Conservation (phyloP, 2,888 invertebrate species). For the Amblyteles armatorius region DNA sequence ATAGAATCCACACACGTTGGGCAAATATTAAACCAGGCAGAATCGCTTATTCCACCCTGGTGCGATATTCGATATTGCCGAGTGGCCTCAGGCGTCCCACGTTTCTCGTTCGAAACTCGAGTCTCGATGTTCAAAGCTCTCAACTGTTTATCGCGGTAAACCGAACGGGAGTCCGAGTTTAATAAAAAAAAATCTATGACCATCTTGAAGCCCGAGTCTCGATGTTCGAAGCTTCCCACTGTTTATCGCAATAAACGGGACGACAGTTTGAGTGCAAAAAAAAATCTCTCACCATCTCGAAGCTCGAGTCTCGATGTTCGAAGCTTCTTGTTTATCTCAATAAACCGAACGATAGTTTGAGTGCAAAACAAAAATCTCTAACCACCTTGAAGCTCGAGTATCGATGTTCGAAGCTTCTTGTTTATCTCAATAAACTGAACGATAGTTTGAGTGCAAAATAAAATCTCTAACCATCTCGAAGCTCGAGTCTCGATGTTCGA, state of each 20-base stretch:
- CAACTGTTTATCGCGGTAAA: constrained; percentile 1
- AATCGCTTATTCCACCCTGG: constrained; percentile 46
- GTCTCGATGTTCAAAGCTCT: constrained; percentile 27
- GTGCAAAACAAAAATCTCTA: background rate
- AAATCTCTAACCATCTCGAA: background rate
- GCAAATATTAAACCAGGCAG: constrained; percentile 64
- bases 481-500: background rate
- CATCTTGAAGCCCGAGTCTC: background rate
- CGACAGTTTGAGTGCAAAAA: too few species aligned
- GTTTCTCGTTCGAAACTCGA: constrained; percentile 17
- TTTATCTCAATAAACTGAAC: too few species aligned
- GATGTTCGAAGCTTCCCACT: constrained; percentile 3
- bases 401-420: background rate
- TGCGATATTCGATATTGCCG: constrained; percentile 49
- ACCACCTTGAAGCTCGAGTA: background rate
- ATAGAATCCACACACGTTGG: constrained; percentile 63
- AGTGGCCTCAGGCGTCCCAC: constrained; percentile 7
- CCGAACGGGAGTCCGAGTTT: too few species aligned
- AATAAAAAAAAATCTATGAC: too few species aligned
- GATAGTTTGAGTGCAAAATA: too few species aligned
- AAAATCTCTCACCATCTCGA: too few species aligned
- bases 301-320: background rate
- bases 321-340: constrained; percentile 13
- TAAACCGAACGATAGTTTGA: background rate
- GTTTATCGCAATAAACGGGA: background rate